Evolutionary conservation across 2,888 invertebrate species (phyloP), one percentile per base, ranked within the genome.

Genomic region (Scaptomyza polygonia): DNA sequence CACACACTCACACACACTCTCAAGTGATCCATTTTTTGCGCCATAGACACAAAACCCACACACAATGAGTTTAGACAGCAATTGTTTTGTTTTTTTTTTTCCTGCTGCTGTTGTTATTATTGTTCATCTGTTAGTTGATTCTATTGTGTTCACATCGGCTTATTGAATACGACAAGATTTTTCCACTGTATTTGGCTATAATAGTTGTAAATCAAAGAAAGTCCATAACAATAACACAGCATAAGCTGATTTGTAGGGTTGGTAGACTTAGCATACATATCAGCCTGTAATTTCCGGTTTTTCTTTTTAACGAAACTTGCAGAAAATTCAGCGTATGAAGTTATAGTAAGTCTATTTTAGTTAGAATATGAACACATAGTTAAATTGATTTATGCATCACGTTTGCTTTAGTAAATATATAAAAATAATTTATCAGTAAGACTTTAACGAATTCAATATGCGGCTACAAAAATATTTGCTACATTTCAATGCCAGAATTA

Each of bases 11-110:
- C 39, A n/a, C 25, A 53, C 14, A 40, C 32, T 79, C 84, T 67
- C 56, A 59, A 66, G 81, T 75, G 87, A 86, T 82, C 72, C 72
- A 63, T 80, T 75, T 80, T 55, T 69, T 64, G 51, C 66, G 44
- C 29, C 25, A 39, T 48, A 36, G 39, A 42, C 49, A 84, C 85
- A 82, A 78, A 67, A 62, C 62, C 44, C 45, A n/a, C 16, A 39
- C 67, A 88, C 88, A 84, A 86, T 83, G 83, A 82, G 69, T 86
- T 82, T 79, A 83, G 86, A 88, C 86, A 82, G 71, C 83, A 79
- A 86, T 88, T 84, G 88, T 81, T 85, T 68, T 72, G 70, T 49
- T 49, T 59, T 52, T 71, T 58, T 64, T 52, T 53, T 43, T 65
- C 32, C 44, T 64, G 55, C 48, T 64, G 65, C 58, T 72, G 56